These are phyloP conservation scores for Nymphalis polychloros DNA, from an alignment of 2,888 invertebrate species.

Conservation along the genomic window DNA sequence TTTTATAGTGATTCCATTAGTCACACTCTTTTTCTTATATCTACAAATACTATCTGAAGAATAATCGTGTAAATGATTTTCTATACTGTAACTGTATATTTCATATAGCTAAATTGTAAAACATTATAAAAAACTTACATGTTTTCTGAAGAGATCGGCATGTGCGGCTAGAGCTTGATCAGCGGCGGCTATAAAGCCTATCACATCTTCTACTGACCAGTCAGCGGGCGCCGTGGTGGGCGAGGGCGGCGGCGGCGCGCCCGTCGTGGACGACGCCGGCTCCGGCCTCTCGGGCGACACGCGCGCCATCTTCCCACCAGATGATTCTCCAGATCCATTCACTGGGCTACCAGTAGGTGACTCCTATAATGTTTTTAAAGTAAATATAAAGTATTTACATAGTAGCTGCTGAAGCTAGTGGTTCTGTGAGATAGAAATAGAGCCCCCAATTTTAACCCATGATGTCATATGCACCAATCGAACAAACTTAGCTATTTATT, in stretches of 20 bases:
- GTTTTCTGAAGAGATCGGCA: constrained; percentile 83
- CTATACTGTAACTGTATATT: too few species aligned
- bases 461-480: too few species aligned
- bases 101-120: too few species aligned
- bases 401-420: too few species aligned
- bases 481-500: too few species aligned
- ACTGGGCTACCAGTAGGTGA: constrained; percentile 43
- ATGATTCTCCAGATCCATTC: constrained; percentile 42
- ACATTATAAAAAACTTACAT: constrained; percentile 31
- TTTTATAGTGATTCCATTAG: too few species aligned
- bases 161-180: constrained; percentile 92
- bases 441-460: too few species aligned
- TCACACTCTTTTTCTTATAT: too few species aligned
- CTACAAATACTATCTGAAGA: too few species aligned
- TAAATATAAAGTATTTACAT: background rate
- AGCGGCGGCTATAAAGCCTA: constrained; percentile 92
- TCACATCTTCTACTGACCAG: constrained; percentile 98
- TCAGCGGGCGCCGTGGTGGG: constrained; percentile 85
- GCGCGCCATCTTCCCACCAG: constrained; percentile 64
- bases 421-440: too few species aligned
- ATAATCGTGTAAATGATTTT: too few species aligned
- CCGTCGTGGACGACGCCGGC: constrained; percentile 86
- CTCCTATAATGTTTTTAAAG: constrained; percentile 45
- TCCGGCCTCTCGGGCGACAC: constrained; percentile 83
- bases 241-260: constrained; percentile 70